Percentiles rank a stretch among this genome's conserved stretches.
Evolutionary conservation across 2,797 vertebrate species (phyloP).

Genomic region (Hippopotamyrus pictus): DNA sequence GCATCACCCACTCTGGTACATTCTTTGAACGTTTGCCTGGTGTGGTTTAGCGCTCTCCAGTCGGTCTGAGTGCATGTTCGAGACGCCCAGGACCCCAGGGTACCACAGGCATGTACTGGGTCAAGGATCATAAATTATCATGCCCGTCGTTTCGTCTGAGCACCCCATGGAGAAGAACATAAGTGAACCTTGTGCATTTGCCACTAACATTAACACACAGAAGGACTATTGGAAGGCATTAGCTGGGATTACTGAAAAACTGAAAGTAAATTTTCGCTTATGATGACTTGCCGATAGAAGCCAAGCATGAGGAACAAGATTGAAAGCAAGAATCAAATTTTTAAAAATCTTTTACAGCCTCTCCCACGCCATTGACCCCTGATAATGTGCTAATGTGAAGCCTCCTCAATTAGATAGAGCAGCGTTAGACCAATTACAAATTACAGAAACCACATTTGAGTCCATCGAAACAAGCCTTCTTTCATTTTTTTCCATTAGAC

Average conservation of each 20-base stretch:
- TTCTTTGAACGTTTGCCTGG: neutral
- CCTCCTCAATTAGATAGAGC: neutral
- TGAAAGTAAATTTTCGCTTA: neutral
- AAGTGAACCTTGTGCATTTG: neutral
- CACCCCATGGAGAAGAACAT: neutral
- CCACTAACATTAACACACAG: neutral
- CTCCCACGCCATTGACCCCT: neutral
- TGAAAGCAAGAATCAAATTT: neutral
- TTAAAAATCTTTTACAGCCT: neutral
- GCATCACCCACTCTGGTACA: neutral
- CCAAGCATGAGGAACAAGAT: neutral
- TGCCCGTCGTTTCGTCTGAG: neutral
- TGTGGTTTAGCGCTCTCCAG: neutral
- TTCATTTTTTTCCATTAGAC: slow-evolving; percentile 20
- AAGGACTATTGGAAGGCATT: neutral
- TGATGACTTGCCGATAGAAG: neutral
- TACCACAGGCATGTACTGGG: neutral
- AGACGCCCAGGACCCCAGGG: neutral
- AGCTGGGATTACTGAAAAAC: neutral
- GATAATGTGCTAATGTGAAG: neutral
- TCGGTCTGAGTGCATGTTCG: neutral
- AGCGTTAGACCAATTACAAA: neutral
- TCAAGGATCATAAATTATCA: neutral
- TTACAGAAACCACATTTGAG: neutral
- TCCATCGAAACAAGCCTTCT: slow-evolving; percentile 29